Base-by-base conservation (phyloP, 2,113 vertebrate species). In the Syngnathus scovelli region DNA sequence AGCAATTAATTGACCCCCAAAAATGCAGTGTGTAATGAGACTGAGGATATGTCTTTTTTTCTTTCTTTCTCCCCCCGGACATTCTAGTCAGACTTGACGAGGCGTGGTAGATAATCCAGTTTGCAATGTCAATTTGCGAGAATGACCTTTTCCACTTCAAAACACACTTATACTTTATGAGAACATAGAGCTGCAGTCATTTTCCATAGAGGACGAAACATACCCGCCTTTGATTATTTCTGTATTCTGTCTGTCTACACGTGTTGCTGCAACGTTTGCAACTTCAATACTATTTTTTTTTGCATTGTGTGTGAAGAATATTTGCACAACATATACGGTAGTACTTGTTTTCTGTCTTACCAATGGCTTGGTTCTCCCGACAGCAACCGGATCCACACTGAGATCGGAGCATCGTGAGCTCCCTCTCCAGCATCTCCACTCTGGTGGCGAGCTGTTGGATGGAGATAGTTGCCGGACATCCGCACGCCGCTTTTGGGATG, bases 381-480 rank as follows among this genome's bases (percentile, higher is more conserved):
- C 95, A 97, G 91, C 94, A 97, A 78, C 91, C 92, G 76, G 91
- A 87, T 69, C 86, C 91, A 75, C 96, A 98, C 71, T 96, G 96
- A 71, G 91, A 91, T 71, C 95, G 89, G 46, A 99, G 93, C 82
- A 95, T 44, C 0, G 95, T 96, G 44, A 99, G 93, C 77, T 99
- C 96, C 76, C 93, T 92, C 90, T 99, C 97, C 85, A 99, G 90
- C 91, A 98, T 93, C 89, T 99, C 96, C 70, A 99, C 92, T 51
- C 96, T 91, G 79, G 87, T 94, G 75, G 93, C 92, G 54, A 98
- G 93, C 83, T 96, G 93, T 87, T 96, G 95, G 63, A 99, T 90
- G 49, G 92, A 82, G 67, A 87, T 75, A 0, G 92, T 90, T 52
- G 88, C 71, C 7, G 93, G 88, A 64, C 96, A 99, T 1, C 90